phyloP scores from a whole-genome alignment of 1,140 invertebrate genomes.

The Colletes gigas region DNA sequence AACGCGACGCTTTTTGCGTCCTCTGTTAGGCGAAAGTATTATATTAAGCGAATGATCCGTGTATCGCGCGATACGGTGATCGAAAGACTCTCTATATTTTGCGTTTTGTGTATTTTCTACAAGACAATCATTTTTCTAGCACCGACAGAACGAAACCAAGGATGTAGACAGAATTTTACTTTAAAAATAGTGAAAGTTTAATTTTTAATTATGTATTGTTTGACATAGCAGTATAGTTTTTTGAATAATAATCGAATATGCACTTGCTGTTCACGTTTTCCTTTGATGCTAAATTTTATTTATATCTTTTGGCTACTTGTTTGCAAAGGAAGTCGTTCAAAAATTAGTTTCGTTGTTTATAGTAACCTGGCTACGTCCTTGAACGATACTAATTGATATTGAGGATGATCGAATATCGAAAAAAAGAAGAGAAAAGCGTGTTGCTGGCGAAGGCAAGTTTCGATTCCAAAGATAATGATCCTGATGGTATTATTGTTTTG shows the following conservation, averaged over 20 bases:
- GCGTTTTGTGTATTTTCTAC: constrained; percentile 23
- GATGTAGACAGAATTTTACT: too few relatives aligned
- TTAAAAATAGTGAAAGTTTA: too few relatives aligned
- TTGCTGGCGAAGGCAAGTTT: background rate
- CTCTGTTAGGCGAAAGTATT: constrained; percentile 22
- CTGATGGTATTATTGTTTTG: constrained; percentile 37
- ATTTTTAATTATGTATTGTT: too few relatives aligned
- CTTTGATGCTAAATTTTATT: background rate
- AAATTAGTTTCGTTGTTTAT: too few relatives aligned
- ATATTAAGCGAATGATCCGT: constrained; percentile 35
- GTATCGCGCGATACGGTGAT: constrained; percentile 25
- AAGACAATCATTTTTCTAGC: constrained; percentile 50
- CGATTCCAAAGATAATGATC: constrained; percentile 49
- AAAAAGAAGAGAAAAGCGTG: background rate
- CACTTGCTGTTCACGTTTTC: too few relatives aligned
- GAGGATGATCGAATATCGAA: background rate
- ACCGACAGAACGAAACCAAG: background rate
- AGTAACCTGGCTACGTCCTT: too few relatives aligned
- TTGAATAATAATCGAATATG: too few relatives aligned
- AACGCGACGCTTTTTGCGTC: constrained; percentile 33
- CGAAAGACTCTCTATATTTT: constrained; percentile 24
- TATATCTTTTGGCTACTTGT: too few relatives aligned
- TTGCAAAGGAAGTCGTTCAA: too few relatives aligned
- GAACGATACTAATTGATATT: too few relatives aligned
- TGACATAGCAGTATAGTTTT: too few relatives aligned